Base-by-base conservation (phyloP, 2,797 vertebrate genomes). In the Microcaecilia unicolor region DNA sequence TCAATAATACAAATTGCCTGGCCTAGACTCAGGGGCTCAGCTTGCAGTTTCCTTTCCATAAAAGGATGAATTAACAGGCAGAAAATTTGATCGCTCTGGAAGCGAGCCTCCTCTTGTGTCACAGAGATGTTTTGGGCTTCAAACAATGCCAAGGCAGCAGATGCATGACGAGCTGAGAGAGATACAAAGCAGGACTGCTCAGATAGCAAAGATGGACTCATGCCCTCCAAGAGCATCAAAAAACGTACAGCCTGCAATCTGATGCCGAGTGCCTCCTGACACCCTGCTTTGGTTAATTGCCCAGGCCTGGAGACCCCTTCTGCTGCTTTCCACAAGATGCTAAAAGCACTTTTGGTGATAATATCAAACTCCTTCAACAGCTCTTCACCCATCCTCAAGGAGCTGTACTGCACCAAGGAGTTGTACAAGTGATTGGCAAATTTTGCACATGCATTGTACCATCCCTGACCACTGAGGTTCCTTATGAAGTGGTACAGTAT, bases 401-500 rank as follows among this genome's bases (percentile, higher is more conserved):
- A 19, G 8, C 3, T 25, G 10, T 36, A 39, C 2, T 31, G 27
- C 9, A 41, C 24, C 4, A 93, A 72, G 23, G 78, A 81, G 28
- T 10, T 23, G 35, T 82, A 80, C 22, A 98, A 84, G 33, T 87
- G 45, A 4, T 64, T 58, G 1, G 81, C 84, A 1, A 81, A 39
- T 8, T 39, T 44, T 27, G 70, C 49, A 22, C 64, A 57, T 5
- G 48, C 44, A 2, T 24, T 34, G 0, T 48, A 57, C 27, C 49
- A 53, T 20, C 70, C 48, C 2, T 44, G 44, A 7, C 61, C 28
- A 3, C 70, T 67, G 1, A 80, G 23, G 20, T 87, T 93, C 19
- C 84, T 81, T 4, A 95, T 44, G 15, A 92, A 76, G 30, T 96
- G 87, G 55, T 88, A 93, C 6, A 95, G 48, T 6, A 98, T 91